These are phyloP conservation scores for Clamator glandarius DNA, from an alignment of 2,797 vertebrate species.

Conservation along the genomic window DNA sequence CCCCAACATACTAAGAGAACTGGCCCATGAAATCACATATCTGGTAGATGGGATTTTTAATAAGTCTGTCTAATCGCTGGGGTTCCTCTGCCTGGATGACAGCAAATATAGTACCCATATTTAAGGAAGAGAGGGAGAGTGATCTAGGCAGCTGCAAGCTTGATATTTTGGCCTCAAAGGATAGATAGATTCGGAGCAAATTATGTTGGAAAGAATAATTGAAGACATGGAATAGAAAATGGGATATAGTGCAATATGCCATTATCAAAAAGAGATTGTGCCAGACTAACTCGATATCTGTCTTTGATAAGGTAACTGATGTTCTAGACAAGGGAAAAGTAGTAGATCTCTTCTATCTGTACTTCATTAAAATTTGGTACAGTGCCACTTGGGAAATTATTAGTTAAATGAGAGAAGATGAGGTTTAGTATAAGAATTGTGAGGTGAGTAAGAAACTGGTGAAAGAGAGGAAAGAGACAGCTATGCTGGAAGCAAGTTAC, in stretches of 20 bases:
- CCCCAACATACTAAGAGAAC: background rate
- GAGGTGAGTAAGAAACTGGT: background rate
- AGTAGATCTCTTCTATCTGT: slow-evolving; percentile 58
- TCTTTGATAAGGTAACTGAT: slow-evolving; percentile 72
- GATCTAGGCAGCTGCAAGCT: slow-evolving; percentile 25
- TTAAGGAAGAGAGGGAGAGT: slow-evolving; percentile 37
- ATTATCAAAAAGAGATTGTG: slow-evolving; percentile 68
- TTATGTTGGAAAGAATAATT: slow-evolving; percentile 69
- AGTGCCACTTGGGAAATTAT: slow-evolving; percentile 63
- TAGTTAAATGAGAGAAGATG: slow-evolving; percentile 60
- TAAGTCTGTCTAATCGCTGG: slow-evolving; percentile 30
- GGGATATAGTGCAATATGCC: slow-evolving; percentile 60
- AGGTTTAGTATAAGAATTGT: slow-evolving; percentile 18
- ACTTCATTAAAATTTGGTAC: slow-evolving; percentile 60
- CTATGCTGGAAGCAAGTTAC: background rate
- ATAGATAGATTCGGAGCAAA: slow-evolving; percentile 67
- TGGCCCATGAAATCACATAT: background rate
- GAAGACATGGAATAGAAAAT: slow-evolving; percentile 69
- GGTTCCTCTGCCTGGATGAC: slow-evolving; percentile 29
- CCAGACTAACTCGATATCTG: slow-evolving; percentile 63
- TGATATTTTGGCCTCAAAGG: slow-evolving; percentile 64
- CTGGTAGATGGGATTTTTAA: slow-evolving; percentile 37
- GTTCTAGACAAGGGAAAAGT: slow-evolving; percentile 64
- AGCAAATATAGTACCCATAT: slow-evolving; percentile 27
- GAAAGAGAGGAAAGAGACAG: background rate